Evolutionary conservation across 35 echinoderm and acorn worm genomes (phyloP).

Genomic region (Heliocidaris erythrogramma): DNA sequence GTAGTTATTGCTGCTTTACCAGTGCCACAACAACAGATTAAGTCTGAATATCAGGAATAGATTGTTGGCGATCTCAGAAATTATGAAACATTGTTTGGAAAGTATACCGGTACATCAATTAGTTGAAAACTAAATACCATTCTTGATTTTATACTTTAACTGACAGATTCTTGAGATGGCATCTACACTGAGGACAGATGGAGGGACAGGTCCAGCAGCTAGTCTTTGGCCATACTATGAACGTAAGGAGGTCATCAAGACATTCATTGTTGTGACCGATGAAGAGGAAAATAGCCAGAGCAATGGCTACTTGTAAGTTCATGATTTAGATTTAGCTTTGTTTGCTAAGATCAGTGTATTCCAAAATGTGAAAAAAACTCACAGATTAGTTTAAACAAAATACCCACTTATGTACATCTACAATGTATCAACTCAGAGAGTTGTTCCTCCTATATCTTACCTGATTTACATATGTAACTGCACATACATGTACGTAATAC

Average conservation of each 20-base stretch:
- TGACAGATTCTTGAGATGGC: conserved; percentile 79
- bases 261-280: conserved; percentile 94
- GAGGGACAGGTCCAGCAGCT: conserved; percentile 73
- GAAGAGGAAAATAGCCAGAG: conserved; percentile 77
- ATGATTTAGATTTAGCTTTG: neutral
- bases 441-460: neutral
- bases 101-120: too few relatives aligned
- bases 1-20: too few relatives aligned
- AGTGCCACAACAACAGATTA: too few relatives aligned
- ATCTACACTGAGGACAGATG: conserved; percentile 57
- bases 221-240: conserved; percentile 84
- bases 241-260: conserved; percentile 82
- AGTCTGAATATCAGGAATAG: too few relatives aligned
- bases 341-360: neutral
- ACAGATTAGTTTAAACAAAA: too few relatives aligned
- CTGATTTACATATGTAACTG: neutral
- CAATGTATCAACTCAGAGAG: neutral
- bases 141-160: neutral
- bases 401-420: too few relatives aligned
- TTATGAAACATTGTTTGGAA: neutral
- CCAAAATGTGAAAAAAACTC: neutral
- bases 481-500: neutral
- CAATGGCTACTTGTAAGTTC: conserved; percentile 2
- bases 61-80: too few relatives aligned
- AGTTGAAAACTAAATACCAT: neutral